phyloP scores from a whole-genome alignment of 2,113 vertebrate species.

The Cyprinodon tularosa region DNA sequence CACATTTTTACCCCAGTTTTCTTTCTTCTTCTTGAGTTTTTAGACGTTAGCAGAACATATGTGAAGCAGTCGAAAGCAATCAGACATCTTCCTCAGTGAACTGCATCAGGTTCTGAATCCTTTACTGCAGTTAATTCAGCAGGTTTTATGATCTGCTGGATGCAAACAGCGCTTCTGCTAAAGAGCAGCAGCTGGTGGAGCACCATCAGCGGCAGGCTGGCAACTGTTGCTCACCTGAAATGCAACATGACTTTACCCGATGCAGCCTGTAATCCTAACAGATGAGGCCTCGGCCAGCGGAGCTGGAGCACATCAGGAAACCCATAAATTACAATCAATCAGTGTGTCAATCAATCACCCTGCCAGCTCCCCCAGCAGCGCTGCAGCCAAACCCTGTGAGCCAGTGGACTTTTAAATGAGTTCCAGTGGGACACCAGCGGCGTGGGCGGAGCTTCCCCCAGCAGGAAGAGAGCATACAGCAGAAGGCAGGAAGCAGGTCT shows the following conservation, averaged over 20 bases:
- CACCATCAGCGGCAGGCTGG: neutral
- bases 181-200: no score
- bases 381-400: constrained; percentile 7
- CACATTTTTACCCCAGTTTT: no score
- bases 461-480: constrained; percentile 41
- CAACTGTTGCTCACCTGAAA: constrained; percentile 29
- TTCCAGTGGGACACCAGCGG: constrained; percentile 46
- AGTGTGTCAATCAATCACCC: constrained; percentile 62
- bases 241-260: constrained; percentile 32
- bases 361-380: constrained; percentile 4
- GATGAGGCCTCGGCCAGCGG: constrained; percentile 57
- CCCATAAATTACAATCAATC: constrained; percentile 67
- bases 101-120: no score
- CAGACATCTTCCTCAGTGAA: no score
- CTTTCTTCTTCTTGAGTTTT: no score
- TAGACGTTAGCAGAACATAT: no score
- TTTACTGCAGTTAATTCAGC: no score
- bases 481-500: constrained; percentile 34
- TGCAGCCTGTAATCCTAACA: constrained; percentile 59
- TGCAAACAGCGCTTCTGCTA: no score
- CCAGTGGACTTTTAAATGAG: constrained; percentile 54
- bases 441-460: constrained; percentile 26
- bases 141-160: no score
- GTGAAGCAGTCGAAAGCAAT: no score
- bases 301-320: constrained; percentile 36